These are phyloP conservation scores for Seira ritae DNA, from an alignment of 2,888 invertebrate genomes.

Conservation along the genomic window DNA sequence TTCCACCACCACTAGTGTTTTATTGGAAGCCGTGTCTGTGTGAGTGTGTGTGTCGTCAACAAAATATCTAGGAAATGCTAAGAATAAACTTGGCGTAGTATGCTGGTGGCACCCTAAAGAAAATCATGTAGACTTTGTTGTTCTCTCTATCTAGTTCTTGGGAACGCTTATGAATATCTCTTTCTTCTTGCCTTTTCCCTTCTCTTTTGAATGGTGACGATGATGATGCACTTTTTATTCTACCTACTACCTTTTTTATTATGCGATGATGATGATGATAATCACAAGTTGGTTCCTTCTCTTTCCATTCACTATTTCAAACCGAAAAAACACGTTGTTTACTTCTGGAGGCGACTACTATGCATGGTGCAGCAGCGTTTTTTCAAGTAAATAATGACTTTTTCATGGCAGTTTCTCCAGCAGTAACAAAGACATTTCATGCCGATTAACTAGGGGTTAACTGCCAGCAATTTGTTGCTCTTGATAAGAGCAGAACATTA, in stretches of 20 bases:
- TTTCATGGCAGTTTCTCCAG: background rate
- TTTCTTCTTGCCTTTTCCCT: too few species aligned
- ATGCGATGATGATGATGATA: constrained; percentile 30
- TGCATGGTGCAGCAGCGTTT: background rate
- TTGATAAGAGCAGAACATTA: background rate
- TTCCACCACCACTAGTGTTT: constrained; percentile 6
- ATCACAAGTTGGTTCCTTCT: constrained; percentile 29
- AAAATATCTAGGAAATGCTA: background rate
- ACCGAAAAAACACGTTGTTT: constrained; percentile 39
- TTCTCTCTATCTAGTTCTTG: too few species aligned
- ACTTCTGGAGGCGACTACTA: background rate
- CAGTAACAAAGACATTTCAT: background rate
- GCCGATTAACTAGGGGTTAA: background rate
- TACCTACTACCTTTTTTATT: constrained; percentile 34
- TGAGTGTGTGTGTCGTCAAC: background rate
- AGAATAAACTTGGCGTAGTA: too few species aligned
- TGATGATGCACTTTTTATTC: constrained; percentile 40
- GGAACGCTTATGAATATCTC: too few species aligned
- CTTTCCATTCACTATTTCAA: constrained; percentile 42
- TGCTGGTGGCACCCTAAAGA: background rate
- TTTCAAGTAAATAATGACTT: too few species aligned
- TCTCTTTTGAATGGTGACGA: constrained; percentile 11
- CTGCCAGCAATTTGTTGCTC: constrained; percentile 3
- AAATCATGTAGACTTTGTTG: background rate
- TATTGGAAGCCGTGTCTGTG: background rate